Base-by-base conservation (phyloP, 1,140 invertebrate genomes). In the Probaryconus sp. region DNA sequence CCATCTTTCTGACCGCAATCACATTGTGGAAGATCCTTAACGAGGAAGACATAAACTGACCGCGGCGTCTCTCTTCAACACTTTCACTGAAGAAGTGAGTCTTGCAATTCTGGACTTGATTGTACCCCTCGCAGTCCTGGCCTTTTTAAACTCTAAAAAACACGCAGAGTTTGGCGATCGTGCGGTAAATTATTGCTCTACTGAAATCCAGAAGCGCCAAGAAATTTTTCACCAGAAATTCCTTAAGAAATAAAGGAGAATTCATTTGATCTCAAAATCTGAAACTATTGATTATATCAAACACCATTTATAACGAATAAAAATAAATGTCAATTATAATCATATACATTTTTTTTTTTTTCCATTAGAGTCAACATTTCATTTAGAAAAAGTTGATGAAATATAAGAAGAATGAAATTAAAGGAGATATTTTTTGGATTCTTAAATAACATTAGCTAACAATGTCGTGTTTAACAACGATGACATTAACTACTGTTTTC, bases 61-160 rank as follows among this genome's bases (percentile, higher is more conserved):
- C 35, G 21, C 17, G 43, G 51, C 35, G 26, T 56, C 51, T 67
- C 28, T 56, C 40, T 55, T 47, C 61, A 53, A 55, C 42, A 65
- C 61, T 65, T 65, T 65, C 61, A 65, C 61, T 65, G 51, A 67
- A 48, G 51, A 67, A 56, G 51, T 38, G 40, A 65, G 61, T 55
- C 61, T 65, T 65, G 61, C 53, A 55, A 55, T 65, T 56, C 61
- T 65, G 50, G 33, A 26, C 31, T 51, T 38, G n/a, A 21, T 50
- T 48, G 7, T 13, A 7, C 30, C 20, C 35, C 45, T 30, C 60
- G 11, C 20, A 28, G 18, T 14, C 20, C 48, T 53, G 48, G 61
- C 38, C 43, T 45, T 50, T 21, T 65, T 50, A 42, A 28, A 61
- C 30, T 37, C 21, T 37, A 31, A 65, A 35, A 64, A 65, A 64